Evolutionary conservation across 1,140 invertebrate species (phyloP).

Genomic region (Scaptomyza montana): DNA sequence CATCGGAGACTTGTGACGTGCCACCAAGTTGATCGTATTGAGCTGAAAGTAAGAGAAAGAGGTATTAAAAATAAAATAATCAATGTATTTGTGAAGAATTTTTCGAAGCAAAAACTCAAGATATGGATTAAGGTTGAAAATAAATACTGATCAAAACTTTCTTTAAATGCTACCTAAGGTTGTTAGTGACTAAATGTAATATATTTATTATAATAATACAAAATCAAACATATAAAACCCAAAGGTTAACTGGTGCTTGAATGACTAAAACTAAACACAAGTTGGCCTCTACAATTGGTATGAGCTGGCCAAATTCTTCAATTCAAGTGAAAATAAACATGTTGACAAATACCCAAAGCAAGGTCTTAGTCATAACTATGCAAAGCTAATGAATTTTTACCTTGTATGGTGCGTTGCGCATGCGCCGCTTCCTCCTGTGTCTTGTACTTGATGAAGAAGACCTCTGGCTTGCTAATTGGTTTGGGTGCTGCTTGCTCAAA

Average conservation of each 20-base stretch:
- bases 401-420: constrained; percentile 83
- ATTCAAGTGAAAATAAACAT: constrained; percentile 1
- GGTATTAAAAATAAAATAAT: background rate
- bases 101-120: no score
- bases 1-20: constrained; percentile 77
- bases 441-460: constrained; percentile 90
- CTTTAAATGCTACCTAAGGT: no score
- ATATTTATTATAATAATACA: no score
- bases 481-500: constrained; percentile 86
- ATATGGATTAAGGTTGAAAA: no score
- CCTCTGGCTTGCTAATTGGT: constrained; percentile 90
- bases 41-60: constrained; percentile 44
- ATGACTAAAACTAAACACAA: constrained; percentile 10
- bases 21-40: constrained; percentile 83
- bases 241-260: constrained; percentile 25
- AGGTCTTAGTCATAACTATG: constrained; percentile 27
- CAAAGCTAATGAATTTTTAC: constrained; percentile 48
- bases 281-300: constrained; percentile 24
- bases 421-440: constrained; percentile 86
- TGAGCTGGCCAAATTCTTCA: constrained; percentile 7
- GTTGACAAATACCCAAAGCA: constrained; percentile 42
- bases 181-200: no score
- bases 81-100: no score
- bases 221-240: background rate
- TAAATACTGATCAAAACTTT: no score